Evolutionary conservation across 2,888 invertebrate species (phyloP).

Genomic region (Entomobrya proxima): DNA sequence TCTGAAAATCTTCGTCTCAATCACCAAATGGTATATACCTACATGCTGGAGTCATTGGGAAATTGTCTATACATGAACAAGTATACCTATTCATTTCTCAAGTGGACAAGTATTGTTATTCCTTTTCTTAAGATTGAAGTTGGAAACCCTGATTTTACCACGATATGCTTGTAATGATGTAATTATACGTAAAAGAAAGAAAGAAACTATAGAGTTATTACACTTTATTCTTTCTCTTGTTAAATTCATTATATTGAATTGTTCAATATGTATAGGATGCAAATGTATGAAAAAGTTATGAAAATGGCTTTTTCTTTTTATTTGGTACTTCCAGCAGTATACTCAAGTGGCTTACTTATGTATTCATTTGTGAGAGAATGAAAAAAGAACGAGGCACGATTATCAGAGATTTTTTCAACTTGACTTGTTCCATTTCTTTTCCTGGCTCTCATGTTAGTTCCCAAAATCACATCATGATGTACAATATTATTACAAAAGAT

Average conservation of each 20-base stretch:
- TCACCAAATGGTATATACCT: background rate
- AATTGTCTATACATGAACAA: background rate
- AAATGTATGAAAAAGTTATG: background rate
- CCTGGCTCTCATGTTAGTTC: conserved; percentile 12
- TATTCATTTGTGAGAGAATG: conserved; percentile 39
- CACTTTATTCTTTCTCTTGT: background rate
- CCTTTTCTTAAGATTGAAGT: too few relatives aligned
- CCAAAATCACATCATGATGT: background rate
- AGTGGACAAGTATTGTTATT: background rate
- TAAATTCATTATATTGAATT: background rate
- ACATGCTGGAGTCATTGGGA: background rate
- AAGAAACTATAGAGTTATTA: background rate
- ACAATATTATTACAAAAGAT: background rate
- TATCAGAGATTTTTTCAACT: conserved; percentile 37
- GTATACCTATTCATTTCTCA: background rate
- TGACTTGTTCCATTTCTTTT: conserved; percentile 47
- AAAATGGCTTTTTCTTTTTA: conserved; percentile 7
- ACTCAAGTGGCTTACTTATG: conserved; percentile 37
- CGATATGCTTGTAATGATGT: conserved; percentile 13
- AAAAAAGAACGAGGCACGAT: conserved; percentile 44
- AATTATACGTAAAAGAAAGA: conserved; percentile 24
- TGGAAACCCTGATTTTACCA: conserved; percentile 9
- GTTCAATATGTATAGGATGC: background rate
- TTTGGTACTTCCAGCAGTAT: background rate
- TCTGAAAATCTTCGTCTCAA: conserved; percentile 15